These are phyloP conservation scores for Lamprotornis superbus DNA, from an alignment of 2,113 vertebrate genomes.

Conservation along the genomic window DNA sequence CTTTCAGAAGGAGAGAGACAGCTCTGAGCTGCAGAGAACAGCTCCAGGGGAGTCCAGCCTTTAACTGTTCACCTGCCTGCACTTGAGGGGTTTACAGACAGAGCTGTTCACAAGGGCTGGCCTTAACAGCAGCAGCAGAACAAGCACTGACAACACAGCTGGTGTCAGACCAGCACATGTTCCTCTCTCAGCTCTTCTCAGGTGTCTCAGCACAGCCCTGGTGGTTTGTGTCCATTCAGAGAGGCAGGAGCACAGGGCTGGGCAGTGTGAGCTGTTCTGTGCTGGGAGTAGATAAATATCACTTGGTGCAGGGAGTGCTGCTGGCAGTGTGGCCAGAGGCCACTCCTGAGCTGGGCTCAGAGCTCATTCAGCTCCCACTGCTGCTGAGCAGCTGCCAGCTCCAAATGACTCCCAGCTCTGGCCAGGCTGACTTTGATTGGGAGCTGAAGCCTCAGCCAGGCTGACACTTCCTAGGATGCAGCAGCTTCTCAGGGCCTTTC, in stretches of 20 bases:
- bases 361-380: background rate
- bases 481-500: background rate
- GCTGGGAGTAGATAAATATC: background rate
- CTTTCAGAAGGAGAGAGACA: background rate
- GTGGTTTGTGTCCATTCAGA: background rate
- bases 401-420: background rate
- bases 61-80: background rate
- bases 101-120: background rate
- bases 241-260: background rate
- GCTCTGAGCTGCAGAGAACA: background rate
- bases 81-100: background rate
- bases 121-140: background rate
- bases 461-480: background rate
- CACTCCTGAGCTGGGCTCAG: background rate
- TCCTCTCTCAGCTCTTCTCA: background rate
- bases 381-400: slow-evolving; percentile 30
- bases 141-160: background rate
- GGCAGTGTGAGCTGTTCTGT: background rate
- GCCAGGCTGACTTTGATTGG: background rate
- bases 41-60: background rate
- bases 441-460: background rate
- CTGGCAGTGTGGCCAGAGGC: background rate
- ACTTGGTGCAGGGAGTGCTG: background rate
- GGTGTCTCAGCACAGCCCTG: background rate
- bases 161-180: fast-evolving